Base-by-base conservation (phyloP, 2,888 invertebrate genomes). In the Cryptus viduatorius region DNA sequence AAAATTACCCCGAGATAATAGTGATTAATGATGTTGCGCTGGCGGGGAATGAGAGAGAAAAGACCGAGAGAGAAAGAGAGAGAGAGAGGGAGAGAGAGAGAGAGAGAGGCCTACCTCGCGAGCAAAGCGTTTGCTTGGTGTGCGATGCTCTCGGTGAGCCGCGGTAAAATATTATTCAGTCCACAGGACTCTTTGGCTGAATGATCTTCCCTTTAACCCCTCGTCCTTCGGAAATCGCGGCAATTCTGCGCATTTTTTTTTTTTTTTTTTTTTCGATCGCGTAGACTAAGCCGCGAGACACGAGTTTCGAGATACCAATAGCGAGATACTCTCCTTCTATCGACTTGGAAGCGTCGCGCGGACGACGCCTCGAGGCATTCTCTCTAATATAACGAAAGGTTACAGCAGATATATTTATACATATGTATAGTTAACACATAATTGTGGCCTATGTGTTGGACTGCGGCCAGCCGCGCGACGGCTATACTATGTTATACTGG, bases 1-100 rank as follows among this genome's bases (percentile, higher is more conserved):
- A 92, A 92, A 92, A 92, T 92, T 91, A 91, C 91, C 89, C 88
- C 90, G 89, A 91, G 92, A 92, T 92, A 92, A 92, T 92, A 92
- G 90, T 92, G 92, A 92, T 92, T 92, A 91, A 92, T 92, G 92
- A 91, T 90, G 88, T 86, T 77, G 69, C 77, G 87, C 85, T 84
- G 72, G 87, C 89, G 90, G 68, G 83, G 61, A 65, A 24, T 12
- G 77, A 61, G 83, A 83, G 79, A 46, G 77, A 79, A 29, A 24
- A 59, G 79, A 48, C 53, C 79, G 80, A 83, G 79, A 37, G 77
- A 79, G 29, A n/a, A 76, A 59, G 79, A 42, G 83, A 82, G 79
- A 37, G 77, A 61, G 83, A 83, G 79, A 46, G 77, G 76, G 16
- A n/a, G 79, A 59, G 79, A 48, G 61, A 75, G 83, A 83, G 79